A percentile compares a stretch with the other conserved stretches of the same genome.
phyloP scores from a whole-genome alignment of 1,140 invertebrate species.

The Lordiphosa stackelbergi region DNA sequence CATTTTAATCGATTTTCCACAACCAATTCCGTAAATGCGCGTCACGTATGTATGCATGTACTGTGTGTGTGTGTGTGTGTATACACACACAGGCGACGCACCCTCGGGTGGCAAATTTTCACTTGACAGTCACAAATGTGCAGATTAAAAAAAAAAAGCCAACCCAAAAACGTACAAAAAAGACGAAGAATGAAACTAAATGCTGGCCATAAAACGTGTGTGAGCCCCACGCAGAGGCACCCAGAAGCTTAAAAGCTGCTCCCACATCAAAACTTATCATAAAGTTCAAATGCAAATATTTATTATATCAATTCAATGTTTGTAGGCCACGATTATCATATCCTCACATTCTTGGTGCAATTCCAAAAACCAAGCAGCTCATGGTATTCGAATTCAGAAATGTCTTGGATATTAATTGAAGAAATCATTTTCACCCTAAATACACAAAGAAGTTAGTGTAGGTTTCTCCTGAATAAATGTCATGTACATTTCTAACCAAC shows the following conservation, averaged over 20 bases:
- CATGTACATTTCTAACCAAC: no score
- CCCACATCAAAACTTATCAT: no score
- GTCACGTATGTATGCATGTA: constrained; percentile 14
- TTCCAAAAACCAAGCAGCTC: no score
- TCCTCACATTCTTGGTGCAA: no score
- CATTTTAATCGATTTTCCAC: constrained; percentile 72
- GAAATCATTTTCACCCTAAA: no score
- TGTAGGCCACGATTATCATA: no score
- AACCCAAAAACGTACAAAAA: constrained; percentile 27
- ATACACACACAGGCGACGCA: constrained; percentile 21
- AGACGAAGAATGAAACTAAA: constrained; percentile 28
- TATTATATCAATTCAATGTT: no score
- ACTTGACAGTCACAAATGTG: constrained; percentile 57
- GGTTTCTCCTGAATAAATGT: no score
- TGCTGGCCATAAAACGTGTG: constrained; percentile 31
- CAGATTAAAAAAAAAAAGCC: constrained; percentile 44
- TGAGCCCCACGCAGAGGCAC: not conserved
- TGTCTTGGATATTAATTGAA: no score
- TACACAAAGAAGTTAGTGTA: no score
- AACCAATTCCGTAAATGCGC: constrained; percentile 55
- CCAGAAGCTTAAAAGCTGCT: not conserved
- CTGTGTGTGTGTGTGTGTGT: constrained; percentile 8
- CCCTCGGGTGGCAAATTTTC: constrained; percentile 40
- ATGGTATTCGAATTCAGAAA: no score
- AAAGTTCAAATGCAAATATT: no score